A percentile compares a stretch with the other conserved stretches of the same genome.
These are phyloP conservation scores for Tetramorium simillimum DNA, from an alignment of 1,140 invertebrate genomes.

Conservation along the genomic window DNA sequence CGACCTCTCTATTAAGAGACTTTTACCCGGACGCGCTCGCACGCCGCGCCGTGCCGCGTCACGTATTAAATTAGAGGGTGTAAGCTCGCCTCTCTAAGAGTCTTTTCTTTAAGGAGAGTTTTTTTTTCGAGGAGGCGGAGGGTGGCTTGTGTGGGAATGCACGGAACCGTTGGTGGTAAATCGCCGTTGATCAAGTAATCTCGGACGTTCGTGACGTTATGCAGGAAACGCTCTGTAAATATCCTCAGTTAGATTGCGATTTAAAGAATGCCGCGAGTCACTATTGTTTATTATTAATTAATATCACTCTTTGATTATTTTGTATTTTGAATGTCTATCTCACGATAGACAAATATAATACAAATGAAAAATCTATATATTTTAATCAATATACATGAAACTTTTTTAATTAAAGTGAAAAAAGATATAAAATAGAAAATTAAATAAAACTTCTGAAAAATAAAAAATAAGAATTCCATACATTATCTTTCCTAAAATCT, in stretches of 20 bases:
- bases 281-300: not conserved
- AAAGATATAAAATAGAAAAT: not conserved
- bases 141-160: constrained; percentile 36
- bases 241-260: not conserved
- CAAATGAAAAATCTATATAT: not conserved
- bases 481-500: not conserved
- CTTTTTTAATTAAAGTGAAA: not conserved
- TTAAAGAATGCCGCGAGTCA: not conserved
- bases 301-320: not conserved
- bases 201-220: constrained; percentile 14
- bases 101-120: constrained; percentile 59
- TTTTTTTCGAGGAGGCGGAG: constrained; percentile 63
- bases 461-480: not conserved
- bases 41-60: constrained; percentile 66
- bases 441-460: constrained; percentile 2
- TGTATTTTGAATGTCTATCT: not conserved
- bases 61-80: constrained; percentile 83
- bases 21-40: constrained; percentile 70
- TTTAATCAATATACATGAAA: not conserved
- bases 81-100: constrained; percentile 66
- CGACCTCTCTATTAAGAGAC: constrained; percentile 77
- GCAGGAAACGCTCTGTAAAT: not conserved
- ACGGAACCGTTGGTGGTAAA: constrained; percentile 32
- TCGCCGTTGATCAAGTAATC: constrained; percentile 40
- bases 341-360: not conserved